Base-by-base conservation (phyloP, 2,888 invertebrate genomes). In the Dryocosmus kuriphilus region DNA sequence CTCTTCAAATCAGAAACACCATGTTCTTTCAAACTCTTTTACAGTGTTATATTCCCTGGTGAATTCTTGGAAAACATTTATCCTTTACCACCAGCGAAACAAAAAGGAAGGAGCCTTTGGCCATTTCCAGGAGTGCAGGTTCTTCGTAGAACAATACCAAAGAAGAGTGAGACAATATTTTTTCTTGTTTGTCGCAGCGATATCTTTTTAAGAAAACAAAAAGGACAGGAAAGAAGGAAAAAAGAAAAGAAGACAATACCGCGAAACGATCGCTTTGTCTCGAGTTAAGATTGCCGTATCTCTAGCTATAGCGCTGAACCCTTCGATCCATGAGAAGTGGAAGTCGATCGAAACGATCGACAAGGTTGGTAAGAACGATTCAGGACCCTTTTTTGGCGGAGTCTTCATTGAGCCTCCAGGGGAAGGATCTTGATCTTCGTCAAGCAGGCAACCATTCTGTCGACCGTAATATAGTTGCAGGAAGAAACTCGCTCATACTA, bases 231-330 rank as follows among this genome's bases (percentile, higher is more conserved):
- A 46, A 73, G 24, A 57, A 79, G 78, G 79, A 71, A 55, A 61
- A 77, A 67, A 80, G 76, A 82, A 79, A 76, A 79, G 57, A 67
- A 83, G 83, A 84, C 41, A 89, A 89, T 89, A 88, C 89, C 89
- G 86, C 85, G 86, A 88, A 88, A 86, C 87, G 87, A 85, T 85
- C 82, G 86, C 89, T 86, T 89, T 86, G 88, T 87, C 86, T 86
- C 84, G 77, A 76, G 79, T 79, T 77, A 74, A 78, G 81, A 60
- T 80, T 81, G 82, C 79, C 81, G 82, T 85, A 84, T 83, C 80
- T 84, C 83, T 82, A 80, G 81, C 81, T 79, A 75, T 76, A 80
- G 76, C 79, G 80, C 77, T 81, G 80, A 78, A 78, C 51, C 77
- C 79, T 77, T 78, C 79, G 80, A 81, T 80, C 67, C 74, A 19